These are phyloP conservation scores for Gracilinanus agilis DNA, from an alignment of 2,113 vertebrate species.

Conservation along the genomic window DNA sequence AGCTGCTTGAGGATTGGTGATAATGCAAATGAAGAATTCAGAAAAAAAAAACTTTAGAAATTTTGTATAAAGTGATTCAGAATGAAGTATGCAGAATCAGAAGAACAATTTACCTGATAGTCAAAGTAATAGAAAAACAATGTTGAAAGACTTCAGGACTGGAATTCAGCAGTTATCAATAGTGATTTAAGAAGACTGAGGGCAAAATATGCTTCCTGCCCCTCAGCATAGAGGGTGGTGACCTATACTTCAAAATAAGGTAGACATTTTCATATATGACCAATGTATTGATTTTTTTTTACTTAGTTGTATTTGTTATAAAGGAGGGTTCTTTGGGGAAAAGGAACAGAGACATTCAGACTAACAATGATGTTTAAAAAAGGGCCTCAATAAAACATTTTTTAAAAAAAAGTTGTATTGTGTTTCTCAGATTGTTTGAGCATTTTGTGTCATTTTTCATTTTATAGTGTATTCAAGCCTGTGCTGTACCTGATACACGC, in stretches of 20 bases:
- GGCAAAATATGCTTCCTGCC: constrained; percentile 53
- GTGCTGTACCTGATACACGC: not conserved
- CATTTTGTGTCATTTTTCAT: not conserved
- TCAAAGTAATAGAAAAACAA: not conserved
- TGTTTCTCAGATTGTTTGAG: not conserved
- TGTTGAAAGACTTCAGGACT: not conserved
- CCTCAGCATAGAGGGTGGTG: constrained; percentile 50
- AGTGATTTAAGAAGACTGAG: constrained; percentile 64
- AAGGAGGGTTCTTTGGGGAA: not conserved
- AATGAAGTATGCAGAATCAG: not conserved
- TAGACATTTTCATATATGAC: not conserved
- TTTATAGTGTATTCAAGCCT: not conserved
- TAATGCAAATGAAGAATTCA: not conserved
- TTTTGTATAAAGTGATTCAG: not conserved
- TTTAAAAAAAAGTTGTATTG: not conserved
- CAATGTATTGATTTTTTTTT: constrained; percentile 1
- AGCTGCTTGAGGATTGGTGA: not conserved
- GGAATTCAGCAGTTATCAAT: constrained; percentile 68
- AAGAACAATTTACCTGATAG: not conserved
- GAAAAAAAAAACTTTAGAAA: not conserved
- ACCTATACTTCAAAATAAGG: not conserved
- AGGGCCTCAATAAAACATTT: not conserved
- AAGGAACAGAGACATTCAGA: not conserved
- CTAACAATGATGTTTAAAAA: not conserved
- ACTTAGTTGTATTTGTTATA: constrained; percentile 46